A percentile compares a stretch with the other conserved stretches of the same genome.
These are phyloP conservation scores for Tachina fera DNA, from an alignment of 2,888 invertebrate genomes.

Conservation along the genomic window DNA sequence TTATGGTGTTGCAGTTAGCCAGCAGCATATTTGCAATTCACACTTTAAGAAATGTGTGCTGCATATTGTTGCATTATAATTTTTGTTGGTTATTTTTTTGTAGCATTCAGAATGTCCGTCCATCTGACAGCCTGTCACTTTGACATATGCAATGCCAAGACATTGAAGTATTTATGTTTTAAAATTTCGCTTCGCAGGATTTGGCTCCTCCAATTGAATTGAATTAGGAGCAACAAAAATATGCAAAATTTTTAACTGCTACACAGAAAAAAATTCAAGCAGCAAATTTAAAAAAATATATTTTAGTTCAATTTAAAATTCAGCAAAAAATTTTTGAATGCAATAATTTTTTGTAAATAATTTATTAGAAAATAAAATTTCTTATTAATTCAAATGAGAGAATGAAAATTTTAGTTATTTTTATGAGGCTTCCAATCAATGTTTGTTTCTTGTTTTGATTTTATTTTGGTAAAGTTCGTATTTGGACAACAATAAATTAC, in stretches of 20 bases:
- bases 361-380: too few species aligned
- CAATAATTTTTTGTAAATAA: too few species aligned
- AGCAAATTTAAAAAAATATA: too few species aligned
- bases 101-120: constrained; percentile 18
- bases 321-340: too few species aligned
- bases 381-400: too few species aligned
- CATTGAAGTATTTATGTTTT: constrained; percentile 69
- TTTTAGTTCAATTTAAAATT: too few species aligned
- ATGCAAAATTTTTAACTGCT: constrained; percentile 15
- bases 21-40: constrained; percentile 68
- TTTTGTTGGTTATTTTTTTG: not conserved
- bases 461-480: too few species aligned
- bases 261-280: too few species aligned
- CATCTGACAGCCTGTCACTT: constrained; percentile 61
- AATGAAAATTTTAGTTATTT: too few species aligned
- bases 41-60: constrained; percentile 63
- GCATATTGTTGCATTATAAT: constrained; percentile 3
- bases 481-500: too few species aligned
- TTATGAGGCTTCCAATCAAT: too few species aligned
- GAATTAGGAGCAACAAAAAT: constrained; percentile 42
- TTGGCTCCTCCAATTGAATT: constrained; percentile 6
- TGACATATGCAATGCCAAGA: constrained; percentile 67
- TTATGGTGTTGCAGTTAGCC: constrained; percentile 18
- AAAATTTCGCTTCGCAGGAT: constrained; percentile 21
- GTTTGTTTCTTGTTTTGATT: too few species aligned